Evolutionary conservation across 1,140 invertebrate species (phyloP).

Genomic region (Ceratitis capitata): DNA sequence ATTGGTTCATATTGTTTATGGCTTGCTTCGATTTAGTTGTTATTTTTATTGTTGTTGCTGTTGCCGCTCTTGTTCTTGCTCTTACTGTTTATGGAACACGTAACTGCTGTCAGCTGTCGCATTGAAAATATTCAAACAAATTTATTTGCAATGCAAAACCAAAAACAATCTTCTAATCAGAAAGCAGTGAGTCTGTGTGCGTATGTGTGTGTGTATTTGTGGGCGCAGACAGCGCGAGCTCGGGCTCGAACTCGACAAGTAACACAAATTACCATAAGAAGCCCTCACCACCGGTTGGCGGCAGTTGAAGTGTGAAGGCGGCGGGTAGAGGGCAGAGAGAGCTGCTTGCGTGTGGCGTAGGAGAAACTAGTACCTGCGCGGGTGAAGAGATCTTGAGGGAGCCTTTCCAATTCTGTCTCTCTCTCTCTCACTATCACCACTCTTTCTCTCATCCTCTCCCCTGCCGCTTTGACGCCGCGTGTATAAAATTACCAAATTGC

Average conservation of each 20-base stretch:
- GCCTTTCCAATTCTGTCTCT: no score
- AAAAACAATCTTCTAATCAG: no score
- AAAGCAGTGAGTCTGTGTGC: no score
- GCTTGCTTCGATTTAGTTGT: neutral
- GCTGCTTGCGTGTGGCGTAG: neutral
- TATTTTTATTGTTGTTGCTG: neutral
- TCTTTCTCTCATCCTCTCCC: neutral
- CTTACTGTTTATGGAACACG: neutral
- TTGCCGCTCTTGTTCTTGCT: neutral
- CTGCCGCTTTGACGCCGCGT: neutral
- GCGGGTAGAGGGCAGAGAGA: neutral
- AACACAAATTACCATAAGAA: no score
- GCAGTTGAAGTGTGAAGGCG: neutral
- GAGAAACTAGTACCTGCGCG: neutral
- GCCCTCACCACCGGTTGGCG: neutral
- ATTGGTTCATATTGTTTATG: neutral
- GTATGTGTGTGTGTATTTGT: no score
- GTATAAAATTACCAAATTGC: neutral
- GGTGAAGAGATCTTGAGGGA: neutral
- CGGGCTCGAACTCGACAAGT: no score
- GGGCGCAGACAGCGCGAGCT: no score
- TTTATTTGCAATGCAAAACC: slow-evolving; percentile 22
- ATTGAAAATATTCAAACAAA: slow-evolving; percentile 20
- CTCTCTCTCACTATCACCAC: no score
- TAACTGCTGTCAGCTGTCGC: slow-evolving; percentile 32